Conservation (phyloP, 2,113 vertebrate genomes). For the Menura novaehollandiae region DNA sequence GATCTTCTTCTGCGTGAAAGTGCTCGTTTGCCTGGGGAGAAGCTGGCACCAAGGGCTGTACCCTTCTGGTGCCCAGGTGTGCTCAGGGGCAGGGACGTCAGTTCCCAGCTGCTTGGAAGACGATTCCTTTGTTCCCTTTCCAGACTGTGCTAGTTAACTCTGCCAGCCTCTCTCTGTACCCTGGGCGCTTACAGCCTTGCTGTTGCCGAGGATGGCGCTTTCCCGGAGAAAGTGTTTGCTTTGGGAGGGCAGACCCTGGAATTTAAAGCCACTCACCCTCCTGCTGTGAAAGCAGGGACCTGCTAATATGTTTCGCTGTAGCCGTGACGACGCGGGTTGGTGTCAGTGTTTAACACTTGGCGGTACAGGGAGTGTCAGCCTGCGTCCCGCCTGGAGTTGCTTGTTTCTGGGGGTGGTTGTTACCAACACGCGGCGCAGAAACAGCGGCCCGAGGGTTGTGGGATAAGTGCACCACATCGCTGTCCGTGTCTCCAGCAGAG, state of each 20-base stretch:
- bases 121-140: neutral
- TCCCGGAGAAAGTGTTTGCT: neutral
- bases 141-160: accelerated
- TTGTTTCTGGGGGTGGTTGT: neutral
- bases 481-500: neutral
- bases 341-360: accelerated
- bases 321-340: neutral
- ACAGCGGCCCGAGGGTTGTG: neutral
- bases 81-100: neutral
- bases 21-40: accelerated
- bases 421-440: neutral
- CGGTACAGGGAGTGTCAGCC: neutral
- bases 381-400: neutral
- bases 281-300: neutral
- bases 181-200: neutral
- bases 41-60: too few relatives aligned
- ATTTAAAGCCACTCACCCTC: neutral
- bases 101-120: neutral
- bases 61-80: neutral
- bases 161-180: neutral
- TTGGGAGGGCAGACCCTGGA: neutral
- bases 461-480: accelerated
- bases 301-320: neutral
- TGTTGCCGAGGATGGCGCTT: neutral
- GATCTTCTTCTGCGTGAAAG: neutral